Conservation (phyloP, 2,888 invertebrate genomes). For the Chaetogeoica ovagalla region DNA sequence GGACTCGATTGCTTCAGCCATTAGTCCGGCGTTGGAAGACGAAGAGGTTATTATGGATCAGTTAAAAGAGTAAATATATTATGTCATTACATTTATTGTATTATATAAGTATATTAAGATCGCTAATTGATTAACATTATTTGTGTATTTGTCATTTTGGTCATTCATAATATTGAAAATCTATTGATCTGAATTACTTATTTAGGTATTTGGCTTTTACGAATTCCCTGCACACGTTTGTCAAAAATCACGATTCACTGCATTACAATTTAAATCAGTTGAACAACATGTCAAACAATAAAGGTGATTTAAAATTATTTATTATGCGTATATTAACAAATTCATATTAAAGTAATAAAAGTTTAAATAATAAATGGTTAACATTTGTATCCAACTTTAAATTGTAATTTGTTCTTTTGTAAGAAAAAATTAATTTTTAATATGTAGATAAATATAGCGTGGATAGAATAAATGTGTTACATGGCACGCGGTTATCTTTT, state of each 20-base stretch:
- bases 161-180: background rate
- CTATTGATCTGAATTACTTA: background rate
- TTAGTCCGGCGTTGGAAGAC: slow-evolving; percentile 76
- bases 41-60: slow-evolving; percentile 83
- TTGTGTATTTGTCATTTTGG: background rate
- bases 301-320: slow-evolving; percentile 43
- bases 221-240: slow-evolving; percentile 35
- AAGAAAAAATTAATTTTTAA: no score
- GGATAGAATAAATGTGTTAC: no score
- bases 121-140: background rate
- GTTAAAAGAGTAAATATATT: slow-evolving; percentile 69
- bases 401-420: no score
- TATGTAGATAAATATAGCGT: no score
- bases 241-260: slow-evolving; percentile 44
- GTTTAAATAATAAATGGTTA: background rate
- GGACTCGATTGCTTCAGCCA: slow-evolving; percentile 74
- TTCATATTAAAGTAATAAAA: background rate
- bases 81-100: slow-evolving; percentile 58
- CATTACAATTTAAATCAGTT: slow-evolving; percentile 46
- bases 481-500: no score
- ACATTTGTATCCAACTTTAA: no score
- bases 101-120: no score
- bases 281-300: slow-evolving; percentile 33
- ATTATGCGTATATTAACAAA: background rate
- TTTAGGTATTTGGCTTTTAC: slow-evolving; percentile 48